Evolutionary conservation across 2,797 vertebrate species (phyloP), one percentile per base, ranked within the genome.

Genomic region (Sternotherus odoratus): DNA sequence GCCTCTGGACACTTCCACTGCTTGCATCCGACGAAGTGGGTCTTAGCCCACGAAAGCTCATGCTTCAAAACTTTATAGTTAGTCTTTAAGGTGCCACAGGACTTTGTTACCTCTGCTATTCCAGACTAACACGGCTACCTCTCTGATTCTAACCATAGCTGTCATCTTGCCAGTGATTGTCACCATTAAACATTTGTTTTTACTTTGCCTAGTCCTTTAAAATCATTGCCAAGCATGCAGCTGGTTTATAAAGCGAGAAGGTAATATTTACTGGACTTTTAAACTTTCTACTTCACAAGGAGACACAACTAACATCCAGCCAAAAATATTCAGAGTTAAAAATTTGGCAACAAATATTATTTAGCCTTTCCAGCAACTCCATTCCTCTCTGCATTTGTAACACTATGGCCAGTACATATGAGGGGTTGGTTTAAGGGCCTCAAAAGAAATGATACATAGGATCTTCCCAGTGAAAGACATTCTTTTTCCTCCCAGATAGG

Each of bases 331-430:
- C 53, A 28, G 2, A 24, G 48, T 39, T 5, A 10, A 33, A 56
- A 53, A 72, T 15, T 1, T 6, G 9, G 13, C 48, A 36, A 54
- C 21, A 46, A 78, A 74, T 1, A 1, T 1, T 13, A 48, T 26
- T 23, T 2, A 2, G 13, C 12, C n/a, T 21, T 77, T 26, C 43
- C 28, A 30, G 39, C 39, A 51, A 66, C 51, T 30, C 43, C 49
- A 12, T 56, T 39, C 60, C 26, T 19, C 3, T 49, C 7, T 8
- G 50, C 10, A 7, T 49, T 23, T 43, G 26, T 1, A 60, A 23
- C 28, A n/a, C 4, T 6, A 21, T 0, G 11, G 2, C 26, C 46
- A 36, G 48, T 1, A 2, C 5, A 16, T 4, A 8, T 49, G 2
- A 5, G 8, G 23, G 9, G 17, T 23, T 86, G 69, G 80, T 88